These are phyloP conservation scores for Paedocypris micromegethes DNA, from an alignment of 2,797 vertebrate species.

Conservation along the genomic window DNA sequence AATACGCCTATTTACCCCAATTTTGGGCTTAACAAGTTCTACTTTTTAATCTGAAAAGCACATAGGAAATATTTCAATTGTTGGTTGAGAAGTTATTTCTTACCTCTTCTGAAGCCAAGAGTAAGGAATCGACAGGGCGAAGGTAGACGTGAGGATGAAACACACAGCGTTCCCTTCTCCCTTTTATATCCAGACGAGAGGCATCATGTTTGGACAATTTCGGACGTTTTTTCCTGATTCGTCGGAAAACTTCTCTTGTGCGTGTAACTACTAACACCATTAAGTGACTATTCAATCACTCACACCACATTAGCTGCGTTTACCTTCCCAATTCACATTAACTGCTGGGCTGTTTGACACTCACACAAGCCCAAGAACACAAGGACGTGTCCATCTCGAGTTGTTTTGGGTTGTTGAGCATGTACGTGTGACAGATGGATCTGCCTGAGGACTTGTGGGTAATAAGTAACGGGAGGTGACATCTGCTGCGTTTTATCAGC, in stretches of 20 bases:
- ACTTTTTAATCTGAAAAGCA: too few species aligned
- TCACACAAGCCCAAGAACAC: conserved; percentile 11
- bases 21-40: too few species aligned
- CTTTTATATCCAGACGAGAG: conserved; percentile 53
- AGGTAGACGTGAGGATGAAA: conserved; percentile 50
- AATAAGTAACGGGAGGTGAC: conserved; percentile 4
- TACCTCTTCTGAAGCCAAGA: conserved; percentile 41
- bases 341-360: conserved; percentile 3
- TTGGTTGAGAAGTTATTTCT: conserved; percentile 1
- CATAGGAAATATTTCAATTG: too few species aligned
- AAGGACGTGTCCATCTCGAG: background rate
- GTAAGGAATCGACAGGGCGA: conserved; percentile 33
- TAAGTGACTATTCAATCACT: conserved; percentile 49
- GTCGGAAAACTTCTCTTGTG: conserved; percentile 40
- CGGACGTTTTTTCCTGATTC: conserved; percentile 18
- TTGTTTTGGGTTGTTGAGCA: background rate
- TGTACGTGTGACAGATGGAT: background rate
- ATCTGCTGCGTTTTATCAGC: conserved; percentile 24
- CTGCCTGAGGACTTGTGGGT: background rate
- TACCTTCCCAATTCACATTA: conserved; percentile 48
- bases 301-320: conserved; percentile 45
- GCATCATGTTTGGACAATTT: background rate
- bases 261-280: conserved; percentile 18
- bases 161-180: conserved; percentile 27
- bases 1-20: too few species aligned